Evolutionary conservation across 2,797 vertebrate species (phyloP).

Genomic region (Nyctalus aviator): DNA sequence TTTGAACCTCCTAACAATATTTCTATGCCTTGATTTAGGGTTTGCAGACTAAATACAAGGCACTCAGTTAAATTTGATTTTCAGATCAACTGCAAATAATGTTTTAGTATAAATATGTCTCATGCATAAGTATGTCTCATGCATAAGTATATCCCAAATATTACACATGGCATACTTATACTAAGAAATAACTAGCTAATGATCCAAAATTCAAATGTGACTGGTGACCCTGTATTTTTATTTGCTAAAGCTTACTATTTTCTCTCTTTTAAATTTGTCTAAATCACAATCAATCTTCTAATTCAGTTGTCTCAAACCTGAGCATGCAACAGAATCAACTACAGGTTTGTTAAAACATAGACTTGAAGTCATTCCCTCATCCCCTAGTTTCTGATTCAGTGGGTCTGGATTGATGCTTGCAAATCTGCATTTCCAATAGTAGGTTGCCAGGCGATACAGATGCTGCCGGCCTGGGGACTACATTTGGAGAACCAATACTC

Average conservation of each 20-base stretch:
- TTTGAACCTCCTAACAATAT: background rate
- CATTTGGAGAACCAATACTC: background rate
- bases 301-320: background rate
- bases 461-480: background rate
- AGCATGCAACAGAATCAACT: background rate
- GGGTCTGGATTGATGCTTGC: background rate
- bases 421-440: background rate
- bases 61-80: background rate
- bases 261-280: background rate
- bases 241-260: background rate
- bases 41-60: background rate
- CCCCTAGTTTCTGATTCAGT: background rate
- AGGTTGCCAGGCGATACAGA: background rate
- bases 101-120: background rate
- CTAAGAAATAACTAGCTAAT: background rate
- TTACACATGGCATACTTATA: background rate
- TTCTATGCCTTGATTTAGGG: background rate
- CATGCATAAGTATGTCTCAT: background rate
- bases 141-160: background rate
- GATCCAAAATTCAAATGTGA: constrained; percentile 34
- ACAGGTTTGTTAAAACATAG: background rate
- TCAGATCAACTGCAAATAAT: constrained; percentile 14
- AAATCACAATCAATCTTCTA: background rate
- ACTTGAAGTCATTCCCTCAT: background rate
- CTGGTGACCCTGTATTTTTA: background rate